Percentiles rank a stretch among this genome's conserved stretches.
phyloP scores from a whole-genome alignment of 2,113 vertebrate species.

The Sceloporus undulatus region DNA sequence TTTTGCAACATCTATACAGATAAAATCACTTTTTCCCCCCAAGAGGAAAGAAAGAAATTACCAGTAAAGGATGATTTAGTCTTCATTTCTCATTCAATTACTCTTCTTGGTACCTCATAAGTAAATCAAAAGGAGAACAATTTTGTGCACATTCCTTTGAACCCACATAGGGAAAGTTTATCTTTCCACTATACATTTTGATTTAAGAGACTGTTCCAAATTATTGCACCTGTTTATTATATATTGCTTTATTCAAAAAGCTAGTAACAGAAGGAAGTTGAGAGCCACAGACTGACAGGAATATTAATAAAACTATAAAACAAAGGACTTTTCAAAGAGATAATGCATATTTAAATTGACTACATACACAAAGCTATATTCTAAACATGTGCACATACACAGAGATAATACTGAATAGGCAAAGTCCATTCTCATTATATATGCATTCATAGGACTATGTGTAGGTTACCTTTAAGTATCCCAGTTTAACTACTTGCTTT shows the following conservation, averaged over 20 bases:
- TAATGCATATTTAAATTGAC: not conserved
- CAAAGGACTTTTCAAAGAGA: not conserved
- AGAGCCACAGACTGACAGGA: not conserved
- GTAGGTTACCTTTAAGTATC: not conserved
- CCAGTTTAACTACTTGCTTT: not conserved
- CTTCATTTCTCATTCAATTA: fast-evolving
- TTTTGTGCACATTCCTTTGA: not conserved
- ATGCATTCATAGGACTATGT: not conserved
- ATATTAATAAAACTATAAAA: not conserved
- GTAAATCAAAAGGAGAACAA: constrained; percentile 4
- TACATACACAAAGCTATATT: not conserved
- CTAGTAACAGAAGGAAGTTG: not conserved
- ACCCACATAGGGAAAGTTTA: not conserved
- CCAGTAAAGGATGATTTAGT: not conserved
- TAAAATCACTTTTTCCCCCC: not conserved
- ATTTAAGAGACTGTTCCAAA: not conserved
- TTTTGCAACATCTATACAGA: not conserved
- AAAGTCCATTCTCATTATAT: not conserved
- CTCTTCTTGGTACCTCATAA: not conserved
- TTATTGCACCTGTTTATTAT: not conserved
- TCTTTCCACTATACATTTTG: not conserved
- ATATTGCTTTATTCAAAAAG: not conserved
- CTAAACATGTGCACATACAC: not conserved
- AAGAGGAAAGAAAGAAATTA: constrained; percentile 8
- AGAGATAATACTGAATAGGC: not conserved